These are phyloP conservation scores for Balaeniceps rex DNA, from an alignment of 2,113 vertebrate genomes.

Conservation along the genomic window DNA sequence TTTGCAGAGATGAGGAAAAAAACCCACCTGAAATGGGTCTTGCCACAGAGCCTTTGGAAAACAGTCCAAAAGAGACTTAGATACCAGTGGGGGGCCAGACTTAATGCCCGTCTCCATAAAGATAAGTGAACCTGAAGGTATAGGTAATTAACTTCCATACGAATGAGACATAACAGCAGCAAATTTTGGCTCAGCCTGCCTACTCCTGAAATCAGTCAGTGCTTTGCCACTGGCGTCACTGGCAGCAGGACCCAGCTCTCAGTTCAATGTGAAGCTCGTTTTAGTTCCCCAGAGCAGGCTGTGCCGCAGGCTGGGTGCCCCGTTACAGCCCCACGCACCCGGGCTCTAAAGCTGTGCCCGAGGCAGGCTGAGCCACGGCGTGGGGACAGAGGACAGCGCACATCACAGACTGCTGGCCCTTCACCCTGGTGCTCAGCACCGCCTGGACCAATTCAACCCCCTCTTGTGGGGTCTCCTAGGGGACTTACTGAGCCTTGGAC, in stretches of 20 bases:
- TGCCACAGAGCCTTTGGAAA: not conserved
- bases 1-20: not conserved
- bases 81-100: not conserved
- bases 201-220: not conserved
- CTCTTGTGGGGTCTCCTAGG: not conserved
- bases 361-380: not conserved
- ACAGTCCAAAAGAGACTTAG: not conserved
- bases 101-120: not conserved
- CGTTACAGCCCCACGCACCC: rapidly evolving
- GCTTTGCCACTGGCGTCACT: not conserved
- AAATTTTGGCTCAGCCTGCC: not conserved
- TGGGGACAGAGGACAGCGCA: not conserved
- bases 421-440: not conserved
- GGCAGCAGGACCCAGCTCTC: not conserved
- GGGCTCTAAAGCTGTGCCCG: not conserved
- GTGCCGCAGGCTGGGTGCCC: not conserved
- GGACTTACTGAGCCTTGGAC: not conserved
- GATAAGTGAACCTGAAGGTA: not conserved
- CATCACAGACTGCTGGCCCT: rapidly evolving
- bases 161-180: not conserved
- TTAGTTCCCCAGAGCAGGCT: not conserved
- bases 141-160: not conserved
- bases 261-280: not conserved
- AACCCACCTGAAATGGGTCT: not conserved
- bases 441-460: not conserved